Base-by-base conservation (phyloP, 2,888 invertebrate genomes). In the Drosophila phalerata region DNA sequence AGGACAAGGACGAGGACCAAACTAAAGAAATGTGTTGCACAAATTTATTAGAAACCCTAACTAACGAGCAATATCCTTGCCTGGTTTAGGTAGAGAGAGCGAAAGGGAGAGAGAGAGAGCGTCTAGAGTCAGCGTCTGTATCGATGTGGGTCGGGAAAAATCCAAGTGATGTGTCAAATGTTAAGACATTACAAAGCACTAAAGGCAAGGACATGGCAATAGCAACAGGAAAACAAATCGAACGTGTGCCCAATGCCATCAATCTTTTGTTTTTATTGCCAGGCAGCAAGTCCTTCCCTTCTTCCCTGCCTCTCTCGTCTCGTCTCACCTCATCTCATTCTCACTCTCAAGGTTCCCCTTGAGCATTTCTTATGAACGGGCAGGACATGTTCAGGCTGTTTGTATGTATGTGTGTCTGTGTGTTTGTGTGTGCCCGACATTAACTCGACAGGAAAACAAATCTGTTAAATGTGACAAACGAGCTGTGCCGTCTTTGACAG, bases 371-470 rank as follows among this genome's bases (percentile, higher is more conserved):
- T 73, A 58, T 60, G 88, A 84, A 89, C 78, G 75, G 45, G 67
- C 52, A 40, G 40, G 52, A 56, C 57, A 56, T 43, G 40, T 28
- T 32, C 8, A 28, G 63, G 25, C 38, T 22, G 8, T 28, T 28
- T 28, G 3, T 8, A 6, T 28, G 28, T 13, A 13, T 52, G 58
- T 58, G 63, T 61, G 47, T 65, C 58, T 63, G 64, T 57, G 15
- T 64, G 62, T 58, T 57, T 51, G 63, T 84, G 86, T 88, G 78
- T 82, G 90, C 84, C 82, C 88, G 91, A 91, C 90, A 90, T 90
- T 91, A 91, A 91, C 91, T 91, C 91, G 91, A 91, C 91, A 91
- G 91, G 91, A 91, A 91, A 91, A 91, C 91, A 91, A 91, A 91
- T 91, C 91, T 91, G 91, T 91, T 91, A 90, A 91, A 91, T 90